phyloP scores from a whole-genome alignment of 2,888 invertebrate genomes.

The Philonicus albiceps region DNA sequence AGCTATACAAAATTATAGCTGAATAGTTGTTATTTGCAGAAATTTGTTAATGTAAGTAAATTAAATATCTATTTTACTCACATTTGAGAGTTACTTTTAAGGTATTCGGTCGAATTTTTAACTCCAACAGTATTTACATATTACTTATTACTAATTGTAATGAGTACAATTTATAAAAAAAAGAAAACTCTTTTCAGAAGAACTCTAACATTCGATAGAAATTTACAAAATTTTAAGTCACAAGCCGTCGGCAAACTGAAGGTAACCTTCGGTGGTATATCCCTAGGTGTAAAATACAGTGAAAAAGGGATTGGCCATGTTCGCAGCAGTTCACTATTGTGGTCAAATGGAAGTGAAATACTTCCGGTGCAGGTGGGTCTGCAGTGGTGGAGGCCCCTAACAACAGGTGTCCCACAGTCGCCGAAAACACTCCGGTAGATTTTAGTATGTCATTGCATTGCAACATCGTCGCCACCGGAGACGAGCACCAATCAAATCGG shows the following conservation, averaged over 20 bases:
- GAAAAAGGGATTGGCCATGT: not conserved
- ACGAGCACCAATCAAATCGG: not conserved
- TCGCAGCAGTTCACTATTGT: not conserved
- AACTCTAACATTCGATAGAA: not conserved
- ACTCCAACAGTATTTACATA: no score
- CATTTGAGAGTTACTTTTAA: no score
- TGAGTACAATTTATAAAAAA: not conserved
- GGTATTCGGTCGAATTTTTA: no score
- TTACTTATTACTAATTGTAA: not conserved
- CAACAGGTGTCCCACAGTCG: constrained; percentile 18
- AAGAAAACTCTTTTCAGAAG: no score
- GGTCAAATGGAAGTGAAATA: not conserved
- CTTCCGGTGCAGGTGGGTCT: not conserved
- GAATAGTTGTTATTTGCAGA: no score
- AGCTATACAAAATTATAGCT: no score
- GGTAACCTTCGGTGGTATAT: not conserved
- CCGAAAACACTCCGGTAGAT: not conserved
- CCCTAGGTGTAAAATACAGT: not conserved
- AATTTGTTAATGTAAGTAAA: no score
- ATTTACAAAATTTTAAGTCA: not conserved
- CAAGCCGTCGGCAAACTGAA: not conserved
- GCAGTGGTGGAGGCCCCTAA: not conserved
- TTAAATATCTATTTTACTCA: no score
- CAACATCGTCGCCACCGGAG: not conserved
- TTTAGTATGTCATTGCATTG: not conserved